Conservation (phyloP, 1,140 invertebrate species). For the Thalassaphorura encarpata region DNA sequence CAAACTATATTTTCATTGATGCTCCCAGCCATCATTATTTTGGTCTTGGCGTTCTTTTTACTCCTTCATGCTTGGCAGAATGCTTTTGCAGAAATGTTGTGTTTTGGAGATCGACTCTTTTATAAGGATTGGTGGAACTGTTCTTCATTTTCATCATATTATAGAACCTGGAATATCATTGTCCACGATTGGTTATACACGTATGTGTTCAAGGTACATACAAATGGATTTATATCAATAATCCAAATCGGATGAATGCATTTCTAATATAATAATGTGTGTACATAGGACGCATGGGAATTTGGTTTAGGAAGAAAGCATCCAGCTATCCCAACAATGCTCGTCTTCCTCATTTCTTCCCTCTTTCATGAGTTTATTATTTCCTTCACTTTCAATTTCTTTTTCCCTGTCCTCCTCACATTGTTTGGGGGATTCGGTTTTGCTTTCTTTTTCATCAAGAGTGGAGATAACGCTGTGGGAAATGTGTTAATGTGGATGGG, state of each 20-base stretch:
- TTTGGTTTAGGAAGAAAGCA: constrained; percentile 17
- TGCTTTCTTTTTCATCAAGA: constrained; percentile 47
- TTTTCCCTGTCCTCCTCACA: constrained; percentile 73
- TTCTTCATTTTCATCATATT: constrained; percentile 66
- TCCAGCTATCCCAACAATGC: constrained; percentile 38
- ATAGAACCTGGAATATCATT: constrained; percentile 86
- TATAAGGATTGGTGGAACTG: constrained; percentile 62
- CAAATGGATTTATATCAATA: too few relatives aligned
- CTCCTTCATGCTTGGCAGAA: constrained; percentile 83
- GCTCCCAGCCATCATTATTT: constrained; percentile 60
- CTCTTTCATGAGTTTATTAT: constrained; percentile 78
- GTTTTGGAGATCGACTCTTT: constrained; percentile 74
- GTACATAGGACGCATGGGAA: constrained; percentile 32
- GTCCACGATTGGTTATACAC: constrained; percentile 90
- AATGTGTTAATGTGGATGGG: constrained; percentile 74
- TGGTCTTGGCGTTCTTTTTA: constrained; percentile 70
- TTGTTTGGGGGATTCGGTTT: constrained; percentile 53
- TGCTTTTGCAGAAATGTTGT: constrained; percentile 72
- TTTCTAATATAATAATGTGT: constrained; percentile 47
- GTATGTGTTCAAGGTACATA: constrained; percentile 78
- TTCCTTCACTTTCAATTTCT: constrained; percentile 63
- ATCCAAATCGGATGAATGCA: too few relatives aligned
- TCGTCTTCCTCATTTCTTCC: constrained; percentile 52
- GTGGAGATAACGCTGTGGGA: constrained; percentile 43
- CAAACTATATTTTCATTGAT: constrained; percentile 55